Base-by-base conservation (phyloP, 2,113 vertebrate species). In the Syngnathoides biaculeatus region DNA sequence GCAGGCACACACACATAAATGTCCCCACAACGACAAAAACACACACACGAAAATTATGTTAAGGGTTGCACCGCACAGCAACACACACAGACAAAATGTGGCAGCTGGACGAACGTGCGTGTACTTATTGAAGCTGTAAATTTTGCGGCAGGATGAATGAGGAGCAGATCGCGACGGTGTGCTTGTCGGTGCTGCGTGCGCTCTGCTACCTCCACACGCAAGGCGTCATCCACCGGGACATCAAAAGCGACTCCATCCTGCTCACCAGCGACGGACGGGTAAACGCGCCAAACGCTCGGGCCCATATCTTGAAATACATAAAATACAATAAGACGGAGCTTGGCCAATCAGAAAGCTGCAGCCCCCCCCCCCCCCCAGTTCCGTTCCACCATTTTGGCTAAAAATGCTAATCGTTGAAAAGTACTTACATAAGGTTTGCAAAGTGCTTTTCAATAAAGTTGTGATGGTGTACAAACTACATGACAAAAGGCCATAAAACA, bases 211-310 rank as follows among this genome's bases (percentile, higher is more conserved):
- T 99, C 75, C 97, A 99, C 90, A 95, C 93, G 19, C 97, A 99
- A 88, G 97, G 97, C 0, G 97, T 99, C 85, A 98, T 98, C 88
- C 97, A 98, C 92, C 92, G 97, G 0, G 97, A 99, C 89, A 98
- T 99, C 78, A 99, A 99, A 87, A 98, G 97, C 10, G 97, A 99
- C 89, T 98, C 97, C 71, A 99, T 99, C 79, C 94, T 99, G 24
- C 94, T 99, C 66, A 98, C 97, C 50, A 98, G 95, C 4, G 97
- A 99, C 1, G 97, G 97, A 74, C 89, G 96, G 90, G 97, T 98
- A 88, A 93, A 93, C 20, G 24, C 14, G 7, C 43, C 43, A 2
- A 22, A 64, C 5, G 13, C 14, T 10, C 5, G 9, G 26, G 17
- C 12, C 14, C 9, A 15, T 15, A 58, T 38, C 30, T 58, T 58